A percentile compares a stretch with the other conserved stretches of the same genome.
These are phyloP conservation scores for Urocitellus parryii DNA, from an alignment of 2,113 vertebrate species.

Conservation along the genomic window DNA sequence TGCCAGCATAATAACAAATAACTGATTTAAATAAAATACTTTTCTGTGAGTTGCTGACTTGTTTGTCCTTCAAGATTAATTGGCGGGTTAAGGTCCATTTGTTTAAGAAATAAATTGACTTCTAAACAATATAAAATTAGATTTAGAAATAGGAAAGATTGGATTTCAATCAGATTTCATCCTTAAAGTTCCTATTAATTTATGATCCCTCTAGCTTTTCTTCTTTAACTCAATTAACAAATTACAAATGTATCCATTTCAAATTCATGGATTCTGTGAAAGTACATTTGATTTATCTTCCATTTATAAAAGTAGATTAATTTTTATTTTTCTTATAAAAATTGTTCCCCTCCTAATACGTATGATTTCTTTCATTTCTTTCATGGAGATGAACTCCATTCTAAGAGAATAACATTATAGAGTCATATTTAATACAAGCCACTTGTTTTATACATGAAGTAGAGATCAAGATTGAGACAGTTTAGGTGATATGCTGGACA, in stretches of 20 bases:
- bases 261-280: slow-evolving; percentile 25
- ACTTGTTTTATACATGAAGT: background rate
- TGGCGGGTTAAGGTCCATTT: slow-evolving; percentile 59
- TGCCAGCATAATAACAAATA: background rate
- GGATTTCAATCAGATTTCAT: slow-evolving; percentile 66
- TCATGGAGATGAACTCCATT: background rate
- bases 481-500: background rate
- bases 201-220: background rate
- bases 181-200: slow-evolving; percentile 60
- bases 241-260: background rate
- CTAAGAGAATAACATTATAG: background rate
- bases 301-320: slow-evolving; percentile 40
- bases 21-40: background rate
- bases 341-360: background rate
- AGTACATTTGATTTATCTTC: slow-evolving; percentile 12
- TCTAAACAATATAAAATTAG: slow-evolving; percentile 63
- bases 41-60: slow-evolving; percentile 8
- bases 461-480: background rate
- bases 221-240: slow-evolving; percentile 63
- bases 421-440: background rate
- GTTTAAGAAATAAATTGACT: slow-evolving; percentile 73
- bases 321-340: slow-evolving; percentile 30
- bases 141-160: slow-evolving; percentile 72
- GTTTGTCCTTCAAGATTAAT: slow-evolving; percentile 66
- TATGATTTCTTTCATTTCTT: background rate